phyloP scores from a whole-genome alignment of 2,113 vertebrate species.

The Misgurnus mizolepis region DNA sequence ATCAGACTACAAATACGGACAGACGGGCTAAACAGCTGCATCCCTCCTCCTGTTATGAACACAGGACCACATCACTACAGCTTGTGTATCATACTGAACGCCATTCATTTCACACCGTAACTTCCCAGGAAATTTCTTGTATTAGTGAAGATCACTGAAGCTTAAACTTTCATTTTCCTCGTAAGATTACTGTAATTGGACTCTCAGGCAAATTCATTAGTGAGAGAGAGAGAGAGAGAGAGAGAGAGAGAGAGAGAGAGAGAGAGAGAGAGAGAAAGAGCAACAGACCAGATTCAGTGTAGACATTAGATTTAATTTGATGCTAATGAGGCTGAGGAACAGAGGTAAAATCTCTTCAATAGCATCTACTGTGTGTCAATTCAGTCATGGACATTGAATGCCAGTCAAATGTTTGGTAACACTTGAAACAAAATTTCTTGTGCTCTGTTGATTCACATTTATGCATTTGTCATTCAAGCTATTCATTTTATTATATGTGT shows the following conservation, averaged over 20 bases:
- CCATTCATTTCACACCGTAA: not conserved
- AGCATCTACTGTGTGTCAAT: too few species aligned
- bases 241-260: not conserved
- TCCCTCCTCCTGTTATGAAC: not conserved
- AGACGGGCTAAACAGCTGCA: not conserved
- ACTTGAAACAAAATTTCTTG: too few species aligned
- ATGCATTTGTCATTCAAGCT: too few species aligned
- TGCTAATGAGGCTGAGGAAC: not conserved
- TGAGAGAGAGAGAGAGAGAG: not conserved
- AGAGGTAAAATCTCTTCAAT: not conserved
- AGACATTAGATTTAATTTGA: not conserved
- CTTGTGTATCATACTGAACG: not conserved
- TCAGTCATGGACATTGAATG: too few species aligned
- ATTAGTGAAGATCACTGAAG: slow-evolving; percentile 13
- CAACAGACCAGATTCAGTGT: not conserved
- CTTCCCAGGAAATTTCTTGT: not conserved
- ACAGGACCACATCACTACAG: not conserved
- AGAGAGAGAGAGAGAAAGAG: not conserved
- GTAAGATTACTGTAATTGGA: not conserved
- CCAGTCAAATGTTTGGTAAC: too few species aligned
- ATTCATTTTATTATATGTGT: too few species aligned
- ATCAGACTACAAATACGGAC: not conserved
- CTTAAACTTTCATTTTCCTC: not conserved
- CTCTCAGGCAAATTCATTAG: not conserved
- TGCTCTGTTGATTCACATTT: too few species aligned